These are phyloP conservation scores for Lota lota DNA, from an alignment of 2,113 vertebrate genomes.

Conservation along the genomic window DNA sequence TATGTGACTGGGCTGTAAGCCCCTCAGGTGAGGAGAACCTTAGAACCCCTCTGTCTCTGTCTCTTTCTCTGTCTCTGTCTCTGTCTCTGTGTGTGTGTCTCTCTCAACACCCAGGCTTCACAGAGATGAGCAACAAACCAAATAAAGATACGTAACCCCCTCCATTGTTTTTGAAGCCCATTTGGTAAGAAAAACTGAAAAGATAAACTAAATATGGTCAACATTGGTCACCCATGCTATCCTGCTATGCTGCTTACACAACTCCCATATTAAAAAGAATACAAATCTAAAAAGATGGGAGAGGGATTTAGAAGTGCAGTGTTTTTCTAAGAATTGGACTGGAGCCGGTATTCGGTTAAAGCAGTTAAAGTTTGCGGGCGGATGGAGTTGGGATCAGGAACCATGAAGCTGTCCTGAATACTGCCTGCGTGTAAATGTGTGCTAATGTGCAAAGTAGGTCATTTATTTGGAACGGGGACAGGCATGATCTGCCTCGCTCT, in stretches of 20 bases:
- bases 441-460: slow-evolving; percentile 74
- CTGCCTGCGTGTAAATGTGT: slow-evolving; percentile 66
- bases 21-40: slow-evolving; percentile 50
- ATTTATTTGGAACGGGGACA: slow-evolving; percentile 72
- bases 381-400: slow-evolving; percentile 26
- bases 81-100: no score
- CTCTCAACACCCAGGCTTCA: no score
- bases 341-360: slow-evolving; percentile 32
- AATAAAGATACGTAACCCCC: no score
- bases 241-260: slow-evolving; percentile 10
- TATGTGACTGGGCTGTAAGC: slow-evolving; percentile 36
- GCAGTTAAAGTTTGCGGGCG: not conserved
- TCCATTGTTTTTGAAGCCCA: no score
- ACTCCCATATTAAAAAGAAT: slow-evolving; percentile 5
- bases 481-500: slow-evolving; percentile 47
- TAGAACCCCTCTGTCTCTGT: no score
- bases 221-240: not conserved
- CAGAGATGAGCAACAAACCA: no score
- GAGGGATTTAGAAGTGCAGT: slow-evolving; percentile 17
- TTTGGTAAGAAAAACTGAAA: no score
- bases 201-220: no score
- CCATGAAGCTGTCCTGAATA: slow-evolving; percentile 41
- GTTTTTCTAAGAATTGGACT: slow-evolving; percentile 56
- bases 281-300: slow-evolving; percentile 17
- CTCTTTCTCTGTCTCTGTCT: no score